Percentiles rank a stretch among this genome's conserved stretches.
phyloP scores from a whole-genome alignment of 2,888 invertebrate species.

The Octodonta nipae region DNA sequence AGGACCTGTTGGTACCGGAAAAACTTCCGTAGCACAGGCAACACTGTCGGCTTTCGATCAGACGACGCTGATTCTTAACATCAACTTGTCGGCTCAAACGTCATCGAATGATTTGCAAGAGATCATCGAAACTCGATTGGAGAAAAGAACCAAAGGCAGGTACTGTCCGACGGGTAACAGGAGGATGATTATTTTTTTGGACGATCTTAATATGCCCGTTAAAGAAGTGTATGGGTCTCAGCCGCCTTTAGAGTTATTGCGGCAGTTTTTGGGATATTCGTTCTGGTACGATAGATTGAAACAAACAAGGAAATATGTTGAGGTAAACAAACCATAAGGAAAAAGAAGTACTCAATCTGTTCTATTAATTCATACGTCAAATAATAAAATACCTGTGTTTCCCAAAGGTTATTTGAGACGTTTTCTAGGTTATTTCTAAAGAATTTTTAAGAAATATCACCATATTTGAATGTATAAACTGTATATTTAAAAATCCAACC shows the following conservation, averaged over 20 bases:
- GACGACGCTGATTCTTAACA: conserved; percentile 51
- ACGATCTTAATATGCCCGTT: conserved; percentile 87
- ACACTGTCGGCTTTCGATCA: conserved; percentile 48
- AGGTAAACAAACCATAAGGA: too few species aligned
- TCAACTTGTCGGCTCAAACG: conserved; percentile 83
- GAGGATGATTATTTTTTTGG: conserved; percentile 74
- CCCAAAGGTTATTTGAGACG: too few species aligned
- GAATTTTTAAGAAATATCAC: too few species aligned
- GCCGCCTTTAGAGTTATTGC: conserved; percentile 71
- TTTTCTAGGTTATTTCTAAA: too few species aligned
- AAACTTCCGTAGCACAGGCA: conserved; percentile 65
- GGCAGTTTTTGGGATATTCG: conserved; percentile 78
- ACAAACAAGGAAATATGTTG: conserved; percentile 63
- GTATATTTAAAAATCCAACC: too few species aligned
- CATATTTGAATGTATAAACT: too few species aligned
- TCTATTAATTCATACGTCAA: too few species aligned
- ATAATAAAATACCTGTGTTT: too few species aligned
- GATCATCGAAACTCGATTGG: conserved; percentile 70
- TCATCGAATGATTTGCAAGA: conserved; percentile 73
- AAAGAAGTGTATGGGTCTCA: conserved; percentile 80
- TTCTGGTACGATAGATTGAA: conserved; percentile 79
- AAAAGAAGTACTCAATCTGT: too few species aligned
- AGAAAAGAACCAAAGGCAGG: conserved; percentile 75
- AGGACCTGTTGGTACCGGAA: conserved; percentile 78
- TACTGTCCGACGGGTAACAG: conserved; percentile 72